Evolutionary conservation across 2,113 vertebrate genomes (phyloP).

Genomic region (Dicaeum eximium): DNA sequence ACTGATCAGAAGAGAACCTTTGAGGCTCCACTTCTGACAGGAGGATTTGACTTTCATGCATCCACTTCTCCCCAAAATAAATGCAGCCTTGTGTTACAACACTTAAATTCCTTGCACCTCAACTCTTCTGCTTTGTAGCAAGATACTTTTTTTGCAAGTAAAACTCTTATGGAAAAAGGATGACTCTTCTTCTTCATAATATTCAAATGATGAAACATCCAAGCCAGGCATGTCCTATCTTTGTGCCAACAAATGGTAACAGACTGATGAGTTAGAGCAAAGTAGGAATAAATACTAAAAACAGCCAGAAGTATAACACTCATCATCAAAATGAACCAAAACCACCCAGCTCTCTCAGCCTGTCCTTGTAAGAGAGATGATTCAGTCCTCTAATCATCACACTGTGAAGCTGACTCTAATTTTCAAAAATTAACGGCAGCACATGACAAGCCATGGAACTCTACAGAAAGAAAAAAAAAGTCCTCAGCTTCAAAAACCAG

Average conservation of each 20-base stretch:
- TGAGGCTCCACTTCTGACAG: background rate
- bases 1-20: background rate
- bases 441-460: background rate
- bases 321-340: background rate
- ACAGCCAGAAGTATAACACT: background rate
- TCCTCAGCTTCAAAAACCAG: background rate
- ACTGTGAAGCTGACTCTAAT: background rate
- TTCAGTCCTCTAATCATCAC: background rate
- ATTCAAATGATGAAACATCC: background rate
- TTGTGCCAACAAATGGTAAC: background rate
- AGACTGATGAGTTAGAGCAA: background rate
- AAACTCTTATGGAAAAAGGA: background rate
- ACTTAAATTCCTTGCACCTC: background rate
- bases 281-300: background rate
- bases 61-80: background rate
- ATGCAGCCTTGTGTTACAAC: background rate
- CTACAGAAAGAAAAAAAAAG: background rate
- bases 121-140: background rate
- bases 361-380: background rate
- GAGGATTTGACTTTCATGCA: background rate
- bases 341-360: background rate
- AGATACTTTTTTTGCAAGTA: background rate
- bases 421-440: background rate
- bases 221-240: background rate
- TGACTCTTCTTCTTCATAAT: background rate